Evolutionary conservation across 2,113 vertebrate genomes (phyloP), one percentile per base, ranked within the genome.

Genomic region (Onychostoma macrolepis): DNA sequence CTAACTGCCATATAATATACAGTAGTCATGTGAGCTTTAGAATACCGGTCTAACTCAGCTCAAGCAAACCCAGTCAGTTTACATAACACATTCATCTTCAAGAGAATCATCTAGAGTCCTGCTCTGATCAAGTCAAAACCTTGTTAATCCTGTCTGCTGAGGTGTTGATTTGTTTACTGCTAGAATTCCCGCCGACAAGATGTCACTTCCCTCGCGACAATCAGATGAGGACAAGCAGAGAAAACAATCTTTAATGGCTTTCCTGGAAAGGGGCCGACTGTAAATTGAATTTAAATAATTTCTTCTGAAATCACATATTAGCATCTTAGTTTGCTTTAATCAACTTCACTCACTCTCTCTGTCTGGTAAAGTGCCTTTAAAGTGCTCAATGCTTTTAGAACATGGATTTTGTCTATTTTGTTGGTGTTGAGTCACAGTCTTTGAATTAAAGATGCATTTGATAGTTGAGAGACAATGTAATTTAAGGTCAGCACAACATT

Each of bases 111-210:
- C 74, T 74, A 53, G 81, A 84, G 76, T 76, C 45, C 81, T 77
- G 72, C 76, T 81, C 69, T 41, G 72, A 88, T 85, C 74, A 71
- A 87, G 82, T 79, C 33, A 33, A 84, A 43, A 30, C 53, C 77
- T 69, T 76, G 43, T 87, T 89, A 89, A 90, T 89, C 85, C 61
- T 65, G 38, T 53, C 9, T 58, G 43, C 41, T 56, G 78, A 81
- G 87, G 56, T 87, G 86, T 83, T 85, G 83, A 84, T 85, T 91
- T 90, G 87, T 87, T 88, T 84, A 61, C 63, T 9, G 48, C 76
- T 48, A 50, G 61, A 80, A 81, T 85, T 84, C 82, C 79, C 69
- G 13, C 26, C 30, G 65, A 86, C 87, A 33, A 81, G 61, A 80
- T 77, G 63, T 84, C 76, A 63, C 75, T 82, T 89, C 77, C 45